These are phyloP conservation scores for Pyrrhosoma nymphula DNA, from an alignment of 2,888 invertebrate genomes.

Conservation along the genomic window DNA sequence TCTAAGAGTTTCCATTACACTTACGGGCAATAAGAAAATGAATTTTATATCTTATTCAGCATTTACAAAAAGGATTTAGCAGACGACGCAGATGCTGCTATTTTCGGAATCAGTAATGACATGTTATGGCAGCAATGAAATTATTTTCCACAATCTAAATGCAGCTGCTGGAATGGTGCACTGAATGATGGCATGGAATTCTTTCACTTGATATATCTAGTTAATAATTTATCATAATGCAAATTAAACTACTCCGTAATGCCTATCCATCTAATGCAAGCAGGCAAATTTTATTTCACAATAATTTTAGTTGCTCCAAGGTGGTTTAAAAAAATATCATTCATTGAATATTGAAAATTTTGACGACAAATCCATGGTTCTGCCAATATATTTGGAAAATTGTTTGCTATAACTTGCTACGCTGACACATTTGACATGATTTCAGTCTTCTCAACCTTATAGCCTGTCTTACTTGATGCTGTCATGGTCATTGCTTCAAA, in stretches of 20 bases:
- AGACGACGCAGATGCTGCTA: too few species aligned
- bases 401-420: not conserved
- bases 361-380: not conserved
- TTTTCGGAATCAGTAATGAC: too few species aligned
- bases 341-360: not conserved
- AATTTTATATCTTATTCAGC: too few species aligned
- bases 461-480: not conserved
- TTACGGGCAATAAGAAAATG: too few species aligned
- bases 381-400: conserved; percentile 23
- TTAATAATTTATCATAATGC: not conserved
- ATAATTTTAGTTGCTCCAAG: not conserved
- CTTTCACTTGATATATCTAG: not conserved
- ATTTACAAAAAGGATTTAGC: too few species aligned
- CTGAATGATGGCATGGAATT: not conserved
- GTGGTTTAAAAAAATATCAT: conserved; percentile 44
- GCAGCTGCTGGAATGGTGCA: not conserved
- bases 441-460: conserved; percentile 33
- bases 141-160: too few species aligned
- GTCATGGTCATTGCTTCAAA: not conserved
- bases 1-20: too few species aligned
- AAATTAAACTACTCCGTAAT: not conserved
- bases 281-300: not conserved
- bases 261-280: not conserved
- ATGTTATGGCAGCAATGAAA: too few species aligned
- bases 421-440: not conserved